A percentile compares a stretch with the other conserved stretches of the same genome.
Conservation (phyloP, 2,888 invertebrate species). For the Shargacucullia verbasci region DNA sequence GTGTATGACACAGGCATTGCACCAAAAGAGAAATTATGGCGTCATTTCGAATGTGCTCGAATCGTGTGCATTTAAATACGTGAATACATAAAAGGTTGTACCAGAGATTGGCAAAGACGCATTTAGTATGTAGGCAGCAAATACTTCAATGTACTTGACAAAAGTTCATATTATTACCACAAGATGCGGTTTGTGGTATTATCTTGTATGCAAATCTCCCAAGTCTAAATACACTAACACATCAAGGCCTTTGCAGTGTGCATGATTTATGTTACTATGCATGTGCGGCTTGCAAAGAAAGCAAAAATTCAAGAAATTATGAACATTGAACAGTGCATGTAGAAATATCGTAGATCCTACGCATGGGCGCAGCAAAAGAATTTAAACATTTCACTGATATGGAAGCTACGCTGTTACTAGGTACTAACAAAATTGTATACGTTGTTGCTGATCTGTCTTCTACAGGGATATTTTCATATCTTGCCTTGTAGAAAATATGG, state of each 20-base stretch:
- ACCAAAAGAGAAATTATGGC: slow-evolving; percentile 9
- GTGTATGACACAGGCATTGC: slow-evolving; percentile 38
- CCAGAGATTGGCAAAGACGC: slow-evolving; percentile 3
- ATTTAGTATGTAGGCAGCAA: slow-evolving; percentile 2
- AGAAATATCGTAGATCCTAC: slow-evolving; percentile 5
- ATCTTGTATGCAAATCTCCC: slow-evolving; percentile 3
- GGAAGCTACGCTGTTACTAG: slow-evolving; percentile 3
- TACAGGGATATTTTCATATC: no score
- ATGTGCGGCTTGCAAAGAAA: background rate
- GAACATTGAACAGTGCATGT: background rate
- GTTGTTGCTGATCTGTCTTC: no score
- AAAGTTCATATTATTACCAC: no score
- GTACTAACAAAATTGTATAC: background rate
- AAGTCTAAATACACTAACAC: background rate
- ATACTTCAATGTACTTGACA: slow-evolving; percentile 1
- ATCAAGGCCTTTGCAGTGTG: background rate
- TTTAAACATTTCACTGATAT: slow-evolving; percentile 11
- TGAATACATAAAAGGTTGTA: slow-evolving; percentile 8
- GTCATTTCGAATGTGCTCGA: slow-evolving; percentile 24
- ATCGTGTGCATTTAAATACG: slow-evolving; percentile 23
- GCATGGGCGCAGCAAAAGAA: background rate
- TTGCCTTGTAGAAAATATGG: no score
- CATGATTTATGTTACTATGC: background rate
- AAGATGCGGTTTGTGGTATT: background rate
- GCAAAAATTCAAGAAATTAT: background rate